These are phyloP conservation scores for Holothuria scabra DNA, from an alignment of 53 echinoderm and acorn worm species.

Conservation along the genomic window DNA sequence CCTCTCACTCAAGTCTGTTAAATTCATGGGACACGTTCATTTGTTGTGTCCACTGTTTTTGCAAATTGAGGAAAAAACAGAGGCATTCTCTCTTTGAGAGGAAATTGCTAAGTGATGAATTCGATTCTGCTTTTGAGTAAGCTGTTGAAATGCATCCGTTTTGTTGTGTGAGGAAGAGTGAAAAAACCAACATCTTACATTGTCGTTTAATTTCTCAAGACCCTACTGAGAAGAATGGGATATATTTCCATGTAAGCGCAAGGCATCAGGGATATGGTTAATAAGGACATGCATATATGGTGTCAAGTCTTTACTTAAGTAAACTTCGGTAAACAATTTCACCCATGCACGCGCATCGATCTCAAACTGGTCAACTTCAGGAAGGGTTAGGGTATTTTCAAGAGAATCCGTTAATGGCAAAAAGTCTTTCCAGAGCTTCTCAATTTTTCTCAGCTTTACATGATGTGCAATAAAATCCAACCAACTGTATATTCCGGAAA, in stretches of 20 bases:
- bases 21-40: slow-evolving; percentile 11
- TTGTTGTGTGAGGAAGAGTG: slow-evolving; percentile 7
- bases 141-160: neutral
- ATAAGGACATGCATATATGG: slow-evolving; percentile 30
- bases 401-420: neutral
- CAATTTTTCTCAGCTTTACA: neutral
- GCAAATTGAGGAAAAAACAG: neutral
- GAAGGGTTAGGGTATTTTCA: neutral
- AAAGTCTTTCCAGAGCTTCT: slow-evolving; percentile 10
- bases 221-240: too few species aligned
- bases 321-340: slow-evolving; percentile 16
- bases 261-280: slow-evolving; percentile 30
- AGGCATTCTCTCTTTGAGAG: neutral
- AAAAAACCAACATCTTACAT: slow-evolving; percentile 24
- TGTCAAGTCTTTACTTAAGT: slow-evolving; percentile 15
- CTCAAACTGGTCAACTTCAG: neutral
- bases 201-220: slow-evolving; percentile 42
- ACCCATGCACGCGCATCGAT: slow-evolving; percentile 16
- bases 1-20: neutral
- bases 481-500: neutral
- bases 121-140: slow-evolving; percentile 11
- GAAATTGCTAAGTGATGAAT: neutral
- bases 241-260: too few species aligned
- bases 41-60: slow-evolving; percentile 19
- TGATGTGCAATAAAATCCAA: slow-evolving; percentile 10